Conservation (phyloP, 2,113 vertebrate genomes). For the Stigmatopora argus region DNA sequence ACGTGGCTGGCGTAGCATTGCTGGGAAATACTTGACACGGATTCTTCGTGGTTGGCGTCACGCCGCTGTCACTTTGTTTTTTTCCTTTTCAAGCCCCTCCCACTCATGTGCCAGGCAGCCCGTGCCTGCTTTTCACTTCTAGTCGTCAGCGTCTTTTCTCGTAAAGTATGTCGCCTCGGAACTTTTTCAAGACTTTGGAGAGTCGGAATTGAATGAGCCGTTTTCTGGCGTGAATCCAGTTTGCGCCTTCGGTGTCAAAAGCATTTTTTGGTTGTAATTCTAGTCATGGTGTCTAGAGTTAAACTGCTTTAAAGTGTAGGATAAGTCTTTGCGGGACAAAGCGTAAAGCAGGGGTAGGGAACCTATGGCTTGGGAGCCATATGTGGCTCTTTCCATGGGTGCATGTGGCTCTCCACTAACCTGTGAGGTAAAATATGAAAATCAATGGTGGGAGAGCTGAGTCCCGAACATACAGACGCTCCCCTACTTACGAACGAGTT, state of each 20-base stretch:
- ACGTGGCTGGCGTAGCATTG: constrained; percentile 55
- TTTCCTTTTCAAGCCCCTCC: constrained; percentile 51
- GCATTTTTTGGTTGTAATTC: constrained; percentile 45
- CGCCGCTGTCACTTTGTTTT: not conserved
- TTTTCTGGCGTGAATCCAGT: constrained; percentile 17
- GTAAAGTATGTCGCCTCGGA: constrained; percentile 39
- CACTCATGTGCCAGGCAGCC: constrained; percentile 54
- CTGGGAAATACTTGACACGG: constrained; percentile 58
- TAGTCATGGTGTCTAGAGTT: constrained; percentile 24
- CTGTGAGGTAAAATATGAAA: no score
- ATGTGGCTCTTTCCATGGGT: no score
- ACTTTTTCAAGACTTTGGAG: constrained; percentile 36
- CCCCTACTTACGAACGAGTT: no score
- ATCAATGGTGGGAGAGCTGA: no score
- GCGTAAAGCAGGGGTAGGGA: no score
- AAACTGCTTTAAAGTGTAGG: constrained; percentile 29
- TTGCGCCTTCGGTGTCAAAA: constrained; percentile 39
- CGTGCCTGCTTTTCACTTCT: constrained; percentile 46
- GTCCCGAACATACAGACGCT: no score
- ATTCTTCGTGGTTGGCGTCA: constrained; percentile 57
- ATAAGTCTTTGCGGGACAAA: constrained; percentile 7
- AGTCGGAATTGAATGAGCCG: constrained; percentile 22
- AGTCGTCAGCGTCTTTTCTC: constrained; percentile 40
- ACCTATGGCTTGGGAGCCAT: no score
- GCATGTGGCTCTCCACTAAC: no score